Percentiles rank a stretch among this genome's conserved stretches.
phyloP scores from a whole-genome alignment of 2,888 invertebrate species.

The Thecophora atra region DNA sequence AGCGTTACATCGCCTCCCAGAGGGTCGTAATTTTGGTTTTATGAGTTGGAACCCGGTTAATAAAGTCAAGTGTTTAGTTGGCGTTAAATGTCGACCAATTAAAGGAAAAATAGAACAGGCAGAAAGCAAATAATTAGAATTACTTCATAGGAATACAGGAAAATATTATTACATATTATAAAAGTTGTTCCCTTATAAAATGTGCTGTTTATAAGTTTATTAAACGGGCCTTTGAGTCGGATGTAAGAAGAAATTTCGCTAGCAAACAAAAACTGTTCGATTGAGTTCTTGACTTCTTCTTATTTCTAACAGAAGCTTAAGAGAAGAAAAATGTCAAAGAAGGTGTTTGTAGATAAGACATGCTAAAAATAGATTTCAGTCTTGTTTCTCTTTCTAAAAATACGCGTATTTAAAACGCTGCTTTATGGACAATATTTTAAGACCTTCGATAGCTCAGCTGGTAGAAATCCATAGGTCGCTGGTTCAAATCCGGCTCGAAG shows the following conservation, averaged over 20 bases:
- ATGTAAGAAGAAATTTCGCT: constrained; percentile 61
- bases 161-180: not conserved
- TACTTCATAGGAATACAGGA: not conserved
- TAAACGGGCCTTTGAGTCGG: constrained; percentile 71
- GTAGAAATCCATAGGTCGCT: constrained; percentile 72
- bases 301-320: too few relatives aligned
- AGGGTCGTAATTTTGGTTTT: constrained; percentile 24
- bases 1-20: constrained; percentile 43
- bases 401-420: too few relatives aligned
- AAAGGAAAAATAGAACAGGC: constrained; percentile 6
- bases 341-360: too few relatives aligned
- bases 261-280: too few relatives aligned
- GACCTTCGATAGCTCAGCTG: constrained; percentile 55
- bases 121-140: not conserved
- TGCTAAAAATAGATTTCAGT: too few relatives aligned
- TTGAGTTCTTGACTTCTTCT: too few relatives aligned
- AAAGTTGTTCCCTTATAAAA: not conserved
- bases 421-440: not conserved
- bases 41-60: constrained; percentile 20
- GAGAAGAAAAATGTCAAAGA: too few relatives aligned
- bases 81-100: not conserved
- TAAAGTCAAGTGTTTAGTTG: not conserved
- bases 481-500: constrained; percentile 74
- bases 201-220: too few relatives aligned
- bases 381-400: too few relatives aligned